Base-by-base conservation (phyloP, 2,113 vertebrate species). In the Ictidomys tridecemlineatus region DNA sequence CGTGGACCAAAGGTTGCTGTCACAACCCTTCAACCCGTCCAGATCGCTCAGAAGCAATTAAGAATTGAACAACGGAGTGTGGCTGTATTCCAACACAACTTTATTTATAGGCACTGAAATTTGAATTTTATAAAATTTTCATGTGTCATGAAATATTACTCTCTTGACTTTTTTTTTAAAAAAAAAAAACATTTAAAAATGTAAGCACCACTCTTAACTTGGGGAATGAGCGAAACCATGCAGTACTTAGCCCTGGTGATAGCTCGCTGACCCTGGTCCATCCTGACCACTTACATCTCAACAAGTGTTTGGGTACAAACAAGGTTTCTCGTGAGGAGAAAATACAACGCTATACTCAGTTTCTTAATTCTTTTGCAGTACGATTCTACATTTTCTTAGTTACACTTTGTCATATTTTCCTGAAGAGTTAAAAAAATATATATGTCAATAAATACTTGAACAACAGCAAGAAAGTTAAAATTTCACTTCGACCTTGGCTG, bases 401-500 rank as follows among this genome's bases (percentile, higher is more conserved):
- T 37, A 12, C 32, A 74, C 24, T 67, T 45, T 78, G 61, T 34
- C 63, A n/a, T 84, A n/a, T 91, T 89, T 67, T 92, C 82, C 67
- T 95, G 96, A 53, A 96, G 96, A 97, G 93, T 74, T 97, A 98
- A 58, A 95, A 30, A 98, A 98, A 58, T n/a, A n/a, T n/a, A 30
- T 77, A 37, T 42, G 37, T 58, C 85, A 53, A 39, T 96, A 95
- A 88, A 82, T 83, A 95, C 39, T 17, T 83, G 78, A 88, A 74
- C 56, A 39, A 39, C 92, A 87, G 48, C 63, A 93, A 88, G 86
- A 74, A 91, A 74, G 83, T 74, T 96, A 86, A 94, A 93, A 92
- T 97, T 96, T 86, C 88, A 85, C 56, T 95, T 84, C 94, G 96
- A 95, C 76, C 14, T 84, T 17, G 87, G 63, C 72, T 79, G 56